Percentiles rank a stretch among this genome's conserved stretches.
Conservation (phyloP, 2,888 invertebrate species). For the Melieria crassipennis region DNA sequence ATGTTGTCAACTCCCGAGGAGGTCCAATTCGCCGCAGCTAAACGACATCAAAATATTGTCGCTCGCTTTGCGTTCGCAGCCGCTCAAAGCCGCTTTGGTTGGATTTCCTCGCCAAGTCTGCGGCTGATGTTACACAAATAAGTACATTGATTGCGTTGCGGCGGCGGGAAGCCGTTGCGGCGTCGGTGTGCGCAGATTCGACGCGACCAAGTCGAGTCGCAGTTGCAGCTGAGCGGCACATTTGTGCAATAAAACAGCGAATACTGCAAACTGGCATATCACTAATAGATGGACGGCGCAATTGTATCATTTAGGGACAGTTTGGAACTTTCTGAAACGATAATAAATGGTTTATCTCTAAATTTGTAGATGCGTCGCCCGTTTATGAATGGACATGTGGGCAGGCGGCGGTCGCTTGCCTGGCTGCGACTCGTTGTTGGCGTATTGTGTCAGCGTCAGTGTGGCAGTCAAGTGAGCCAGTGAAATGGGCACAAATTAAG, state of each 20-base stretch:
- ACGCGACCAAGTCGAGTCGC: not conserved
- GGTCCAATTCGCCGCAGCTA: constrained; percentile 49
- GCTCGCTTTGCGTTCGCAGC: not conserved
- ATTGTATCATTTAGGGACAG: constrained; percentile 39
- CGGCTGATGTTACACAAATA: constrained; percentile 36
- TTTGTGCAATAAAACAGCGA: constrained; percentile 17
- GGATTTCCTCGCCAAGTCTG: constrained; percentile 8
- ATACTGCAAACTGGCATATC: constrained; percentile 26
- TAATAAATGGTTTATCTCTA: constrained; percentile 58
- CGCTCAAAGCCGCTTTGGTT: constrained; percentile 10
- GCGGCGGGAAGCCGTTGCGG: not conserved
- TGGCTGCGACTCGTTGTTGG: no score
- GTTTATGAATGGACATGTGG: constrained; percentile 1
- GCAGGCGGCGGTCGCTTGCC: no score
- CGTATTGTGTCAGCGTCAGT: no score
- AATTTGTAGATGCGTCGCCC: not conserved
- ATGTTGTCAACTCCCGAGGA: constrained; percentile 62
- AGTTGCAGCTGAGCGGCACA: no score
- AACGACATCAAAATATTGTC: constrained; percentile 34
- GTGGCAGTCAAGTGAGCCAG: no score
- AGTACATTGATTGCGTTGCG: constrained; percentile 33
- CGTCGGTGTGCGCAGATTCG: constrained; percentile 19
- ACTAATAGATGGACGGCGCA: constrained; percentile 35
- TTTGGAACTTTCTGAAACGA: constrained; percentile 49
- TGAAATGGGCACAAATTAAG: no score